Conservation (phyloP, 1,140 invertebrate genomes). For the Sinonovacula constricta region DNA sequence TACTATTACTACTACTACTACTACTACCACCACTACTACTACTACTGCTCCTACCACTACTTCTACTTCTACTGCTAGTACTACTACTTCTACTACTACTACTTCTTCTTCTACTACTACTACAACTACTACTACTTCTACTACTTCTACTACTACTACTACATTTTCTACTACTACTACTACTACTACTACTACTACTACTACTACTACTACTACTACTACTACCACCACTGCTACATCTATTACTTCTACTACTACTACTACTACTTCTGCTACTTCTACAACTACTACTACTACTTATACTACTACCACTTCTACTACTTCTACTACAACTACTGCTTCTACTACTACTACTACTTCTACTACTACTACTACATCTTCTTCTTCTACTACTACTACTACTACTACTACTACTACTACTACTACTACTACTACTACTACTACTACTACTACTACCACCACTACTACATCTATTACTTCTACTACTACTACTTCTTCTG, state of each 20-base stretch:
- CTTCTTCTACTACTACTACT: not conserved
- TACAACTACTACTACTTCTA: conserved; percentile 36
- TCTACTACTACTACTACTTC: too few species aligned
- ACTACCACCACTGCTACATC: too few species aligned
- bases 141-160: conserved; percentile 24
- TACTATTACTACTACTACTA: conserved; percentile 4
- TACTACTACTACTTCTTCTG: too few species aligned
- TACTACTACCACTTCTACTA: not conserved
- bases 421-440: not conserved
- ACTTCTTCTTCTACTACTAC: conserved; percentile 38
- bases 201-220: conserved; percentile 2
- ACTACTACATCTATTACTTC: too few species aligned
- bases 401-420: conserved; percentile 1
- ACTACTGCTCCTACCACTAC: conserved; percentile 11
- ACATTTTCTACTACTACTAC: too few species aligned
- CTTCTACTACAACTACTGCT: not conserved
- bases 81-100: too few species aligned
- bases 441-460: too few species aligned
- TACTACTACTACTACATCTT: not conserved
- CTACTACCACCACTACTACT: conserved; percentile 4
- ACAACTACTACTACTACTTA: too few species aligned
- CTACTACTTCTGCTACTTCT: too few species aligned
- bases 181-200: conserved; percentile 33
- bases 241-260: too few species aligned
- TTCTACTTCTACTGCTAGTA: conserved; percentile 19